A percentile compares a stretch with the other conserved stretches of the same genome.
phyloP scores from a whole-genome alignment of 1,140 invertebrate genomes.

The Drosophila burlai region DNA sequence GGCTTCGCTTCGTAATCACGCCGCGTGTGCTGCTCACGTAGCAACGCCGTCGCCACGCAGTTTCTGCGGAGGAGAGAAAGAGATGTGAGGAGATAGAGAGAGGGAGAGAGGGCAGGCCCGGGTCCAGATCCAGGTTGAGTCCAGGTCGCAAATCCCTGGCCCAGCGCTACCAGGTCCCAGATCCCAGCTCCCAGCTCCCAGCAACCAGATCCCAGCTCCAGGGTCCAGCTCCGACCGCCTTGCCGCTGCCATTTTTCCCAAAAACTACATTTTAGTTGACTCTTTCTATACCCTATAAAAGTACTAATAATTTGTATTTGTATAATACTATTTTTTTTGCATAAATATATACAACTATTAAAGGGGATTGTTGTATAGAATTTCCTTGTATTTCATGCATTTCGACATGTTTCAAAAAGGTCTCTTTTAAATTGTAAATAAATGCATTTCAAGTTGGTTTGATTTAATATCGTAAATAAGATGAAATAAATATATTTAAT shows the following conservation, averaged over 20 bases:
- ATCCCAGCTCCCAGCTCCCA: constrained; percentile 32
- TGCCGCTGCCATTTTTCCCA: constrained; percentile 27
- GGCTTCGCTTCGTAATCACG: constrained; percentile 56
- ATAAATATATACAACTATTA: no score
- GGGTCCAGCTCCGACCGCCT: constrained; percentile 24
- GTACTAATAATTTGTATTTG: no score
- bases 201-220: constrained; percentile 34
- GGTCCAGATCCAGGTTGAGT: constrained; percentile 19
- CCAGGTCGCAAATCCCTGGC: constrained; percentile 26
- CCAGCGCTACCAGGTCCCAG: constrained; percentile 25
- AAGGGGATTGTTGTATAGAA: no score
- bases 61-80: neutral
- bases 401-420: no score
- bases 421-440: no score
- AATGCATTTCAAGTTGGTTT: no score
- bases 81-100: constrained; percentile 16
- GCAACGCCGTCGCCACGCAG: constrained; percentile 55
- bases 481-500: no score
- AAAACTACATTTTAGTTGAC: neutral
- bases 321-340: no score
- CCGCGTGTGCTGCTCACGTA: constrained; percentile 80
- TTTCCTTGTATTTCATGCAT: no score
- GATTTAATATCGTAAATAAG: no score
- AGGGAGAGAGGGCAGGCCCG: neutral
- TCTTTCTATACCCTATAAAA: constrained; percentile 10